Evolutionary conservation across 2,888 invertebrate species (phyloP), one percentile per base, ranked within the genome.

Genomic region (Amblyjoppa proteus): DNA sequence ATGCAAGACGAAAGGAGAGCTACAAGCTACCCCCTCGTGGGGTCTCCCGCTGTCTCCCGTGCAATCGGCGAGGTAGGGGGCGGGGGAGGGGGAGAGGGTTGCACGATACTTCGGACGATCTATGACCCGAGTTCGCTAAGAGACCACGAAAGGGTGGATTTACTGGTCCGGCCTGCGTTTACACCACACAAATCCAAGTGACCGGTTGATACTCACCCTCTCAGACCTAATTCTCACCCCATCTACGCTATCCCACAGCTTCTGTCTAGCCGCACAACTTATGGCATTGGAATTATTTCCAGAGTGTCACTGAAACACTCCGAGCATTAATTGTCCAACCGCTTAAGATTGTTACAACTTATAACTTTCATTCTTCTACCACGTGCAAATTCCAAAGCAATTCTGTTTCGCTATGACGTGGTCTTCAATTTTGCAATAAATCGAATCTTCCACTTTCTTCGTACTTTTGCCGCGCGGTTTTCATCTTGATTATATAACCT

Each of bases 181-280:
- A 92, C 93, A 93, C 93, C 92, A 93, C 94, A 93, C 93, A 93
- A 93, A 94, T 94, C 90, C 92, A 93, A 93, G 93, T 94, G 94
- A 93, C 93, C 93, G 93, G 88, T 91, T 90, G 89, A 89, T 87
- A 88, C 89, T 90, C 76, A 75, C 83, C 77, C 86, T 70, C 74
- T 56, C 83, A 79, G 84, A 82, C 87, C 73, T 81, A 79, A 85
- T 81, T 88, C 89, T 88, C 90, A 86, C 87, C 88, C 87, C 75
- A 79, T 28, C 83, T 58, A 45, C 66, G 34, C 85, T 74, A 79
- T 85, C 85, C 80, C 71, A 61, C 84, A 80, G 88, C 90, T 89
- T 88, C 88, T 89, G 88, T 90, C 90, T 90, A 90, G 88, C 87
- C 89, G 86, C 89, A 88, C 91, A 90, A 92, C 92, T 92, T 92